These are phyloP conservation scores for Dermatemys mawii DNA, from an alignment of 2,113 vertebrate species.

Conservation along the genomic window DNA sequence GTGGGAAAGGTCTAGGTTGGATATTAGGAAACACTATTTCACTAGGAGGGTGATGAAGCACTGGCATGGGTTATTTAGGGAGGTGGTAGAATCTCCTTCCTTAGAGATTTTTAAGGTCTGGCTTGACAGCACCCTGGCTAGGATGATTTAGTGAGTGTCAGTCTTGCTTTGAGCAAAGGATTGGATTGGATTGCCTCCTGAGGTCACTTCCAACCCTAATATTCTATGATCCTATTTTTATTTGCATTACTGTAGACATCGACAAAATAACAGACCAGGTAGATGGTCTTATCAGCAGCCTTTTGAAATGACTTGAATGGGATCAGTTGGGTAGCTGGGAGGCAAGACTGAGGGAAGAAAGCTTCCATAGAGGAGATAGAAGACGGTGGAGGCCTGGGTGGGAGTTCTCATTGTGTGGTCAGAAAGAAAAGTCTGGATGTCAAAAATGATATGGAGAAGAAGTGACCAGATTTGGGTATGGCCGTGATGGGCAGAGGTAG, in stretches of 20 bases:
- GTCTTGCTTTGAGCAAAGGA: no score
- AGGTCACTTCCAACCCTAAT: no score
- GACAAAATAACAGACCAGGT: not conserved
- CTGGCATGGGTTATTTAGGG: no score
- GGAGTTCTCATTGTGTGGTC: not conserved
- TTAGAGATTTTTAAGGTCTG: no score
- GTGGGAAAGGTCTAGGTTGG: no score
- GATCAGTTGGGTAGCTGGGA: rapidly evolving
- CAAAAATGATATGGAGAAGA: not conserved
- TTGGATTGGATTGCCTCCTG: no score
- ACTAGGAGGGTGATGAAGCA: no score
- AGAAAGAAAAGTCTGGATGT: not conserved
- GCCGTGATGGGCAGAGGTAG: not conserved
- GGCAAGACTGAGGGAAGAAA: not conserved
- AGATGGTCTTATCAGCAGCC: not conserved
- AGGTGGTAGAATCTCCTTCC: no score
- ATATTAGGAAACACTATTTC: no score
- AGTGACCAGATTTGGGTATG: not conserved
- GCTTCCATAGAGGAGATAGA: not conserved
- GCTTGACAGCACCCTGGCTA: no score
- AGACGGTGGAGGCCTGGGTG: not conserved
- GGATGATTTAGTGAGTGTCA: no score
- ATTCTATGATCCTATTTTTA: not conserved
- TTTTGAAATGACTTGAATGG: not conserved
- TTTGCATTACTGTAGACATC: not conserved